A percentile compares a stretch with the other conserved stretches of the same genome.
Conservation (phyloP, 1,140 invertebrate genomes). For the Drosophila paulistorum region DNA sequence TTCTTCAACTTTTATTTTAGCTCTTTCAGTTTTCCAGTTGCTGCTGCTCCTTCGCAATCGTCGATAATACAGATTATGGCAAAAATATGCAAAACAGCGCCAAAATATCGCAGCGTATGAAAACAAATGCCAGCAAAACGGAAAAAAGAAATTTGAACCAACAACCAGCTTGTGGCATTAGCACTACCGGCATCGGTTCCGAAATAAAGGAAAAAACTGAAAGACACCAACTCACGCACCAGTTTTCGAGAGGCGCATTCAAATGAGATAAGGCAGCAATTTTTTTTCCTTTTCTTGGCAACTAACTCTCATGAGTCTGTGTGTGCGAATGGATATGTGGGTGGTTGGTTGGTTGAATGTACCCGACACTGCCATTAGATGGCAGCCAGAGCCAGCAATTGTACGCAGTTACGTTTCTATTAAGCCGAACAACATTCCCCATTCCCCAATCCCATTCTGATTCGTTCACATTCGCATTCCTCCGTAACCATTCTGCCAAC, state of each 20-base stretch:
- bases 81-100: constrained; percentile 57
- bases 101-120: constrained; percentile 54
- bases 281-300: constrained; percentile 16
- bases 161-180: background rate
- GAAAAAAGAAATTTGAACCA: constrained; percentile 34
- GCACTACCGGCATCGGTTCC: background rate
- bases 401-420: constrained; percentile 68
- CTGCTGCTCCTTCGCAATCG: constrained; percentile 40
- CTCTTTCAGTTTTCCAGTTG: background rate
- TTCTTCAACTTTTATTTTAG: too few species aligned
- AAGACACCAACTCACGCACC: constrained; percentile 47
- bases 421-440: constrained; percentile 54
- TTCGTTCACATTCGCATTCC: too few species aligned
- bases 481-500: background rate
- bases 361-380: constrained; percentile 40
- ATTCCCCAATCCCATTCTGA: constrained; percentile 4
- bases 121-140: constrained; percentile 42
- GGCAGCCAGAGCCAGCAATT: constrained; percentile 52
- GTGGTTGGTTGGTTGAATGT: constrained; percentile 13
- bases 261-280: constrained; percentile 58
- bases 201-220: constrained; percentile 6
- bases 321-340: constrained; percentile 16
- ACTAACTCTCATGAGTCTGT: constrained; percentile 33
- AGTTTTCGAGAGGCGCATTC: constrained; percentile 57
- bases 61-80: constrained; percentile 63